Conservation (phyloP, 2,797 vertebrate species). For the Sebastes vulpes region DNA sequence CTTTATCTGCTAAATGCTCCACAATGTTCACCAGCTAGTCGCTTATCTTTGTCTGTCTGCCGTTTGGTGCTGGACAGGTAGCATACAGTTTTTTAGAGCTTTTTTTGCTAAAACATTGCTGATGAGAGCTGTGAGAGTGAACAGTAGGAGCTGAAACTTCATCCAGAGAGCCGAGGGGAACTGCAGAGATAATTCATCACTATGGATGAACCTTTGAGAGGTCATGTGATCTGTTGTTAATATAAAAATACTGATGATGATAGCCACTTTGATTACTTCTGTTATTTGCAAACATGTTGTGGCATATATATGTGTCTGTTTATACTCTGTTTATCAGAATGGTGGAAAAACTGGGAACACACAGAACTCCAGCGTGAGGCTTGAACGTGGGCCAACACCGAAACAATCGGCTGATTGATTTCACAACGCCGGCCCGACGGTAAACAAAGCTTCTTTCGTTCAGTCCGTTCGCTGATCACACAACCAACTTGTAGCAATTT, state of each 20-base stretch:
- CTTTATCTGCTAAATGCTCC: not conserved
- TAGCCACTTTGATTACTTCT: not conserved
- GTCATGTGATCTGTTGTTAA: not conserved
- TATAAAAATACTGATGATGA: not conserved
- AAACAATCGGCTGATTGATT: conserved; percentile 38
- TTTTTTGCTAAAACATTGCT: not conserved
- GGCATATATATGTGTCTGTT: not conserved
- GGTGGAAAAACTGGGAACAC: conserved; percentile 5
- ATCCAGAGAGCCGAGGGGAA: not conserved
- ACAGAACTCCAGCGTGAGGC: conserved; percentile 10
- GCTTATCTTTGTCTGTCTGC: no score
- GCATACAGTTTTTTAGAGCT: not conserved
- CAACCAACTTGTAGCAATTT: conserved; percentile 56
- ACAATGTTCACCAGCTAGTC: not conserved
- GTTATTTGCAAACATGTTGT: conserved; percentile 3
- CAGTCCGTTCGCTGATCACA: conserved; percentile 30
- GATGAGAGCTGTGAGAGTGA: not conserved
- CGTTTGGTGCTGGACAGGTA: no score
- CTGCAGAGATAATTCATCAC: not conserved
- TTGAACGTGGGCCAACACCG: conserved; percentile 13
- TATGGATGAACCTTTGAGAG: not conserved
- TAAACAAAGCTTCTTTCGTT: conserved; percentile 50
- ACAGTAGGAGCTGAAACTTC: not conserved
- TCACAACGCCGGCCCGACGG: conserved; percentile 15
- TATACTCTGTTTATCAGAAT: conserved; percentile 17